These are phyloP conservation scores for Sebastes cheni DNA, from an alignment of 2,797 vertebrate genomes.

Conservation along the genomic window DNA sequence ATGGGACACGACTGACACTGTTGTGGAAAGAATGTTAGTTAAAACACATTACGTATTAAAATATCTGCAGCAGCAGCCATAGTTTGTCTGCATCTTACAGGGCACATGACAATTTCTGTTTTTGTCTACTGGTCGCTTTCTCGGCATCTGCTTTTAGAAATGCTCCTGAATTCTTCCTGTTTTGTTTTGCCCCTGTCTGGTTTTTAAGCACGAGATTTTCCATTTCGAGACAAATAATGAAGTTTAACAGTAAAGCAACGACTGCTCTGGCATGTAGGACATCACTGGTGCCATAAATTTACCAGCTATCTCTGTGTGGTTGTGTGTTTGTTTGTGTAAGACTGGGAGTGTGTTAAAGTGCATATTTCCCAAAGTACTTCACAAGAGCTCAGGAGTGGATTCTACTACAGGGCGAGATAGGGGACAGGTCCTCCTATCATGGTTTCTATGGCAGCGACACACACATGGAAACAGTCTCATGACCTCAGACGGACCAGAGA, in stretches of 20 bases:
- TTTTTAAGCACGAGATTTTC: constrained; percentile 25
- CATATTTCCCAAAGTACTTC: constrained; percentile 51
- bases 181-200: constrained; percentile 31
- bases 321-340: constrained; percentile 17
- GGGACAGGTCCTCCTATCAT: constrained; percentile 32
- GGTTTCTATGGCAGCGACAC: constrained; percentile 55
- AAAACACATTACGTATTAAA: constrained; percentile 23
- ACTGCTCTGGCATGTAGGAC: constrained; percentile 19
- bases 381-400: constrained; percentile 38
- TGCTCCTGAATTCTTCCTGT: constrained; percentile 27
- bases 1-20: not conserved
- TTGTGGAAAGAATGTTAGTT: constrained; percentile 41
- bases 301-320: constrained; percentile 21
- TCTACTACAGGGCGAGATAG: constrained; percentile 10
- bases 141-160: constrained; percentile 37
- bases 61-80: constrained; percentile 20
- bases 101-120: constrained; percentile 51
- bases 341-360: constrained; percentile 21
- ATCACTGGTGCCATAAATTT: constrained; percentile 26
- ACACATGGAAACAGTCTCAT: constrained; percentile 44
- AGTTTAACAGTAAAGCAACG: constrained; percentile 9
- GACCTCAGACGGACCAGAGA: constrained; percentile 31
- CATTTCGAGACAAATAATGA: constrained; percentile 30
- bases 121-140: constrained; percentile 23
- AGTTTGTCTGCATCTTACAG: constrained; percentile 28